Conservation (phyloP, 2,888 invertebrate genomes). For the Apamea epomidion region DNA sequence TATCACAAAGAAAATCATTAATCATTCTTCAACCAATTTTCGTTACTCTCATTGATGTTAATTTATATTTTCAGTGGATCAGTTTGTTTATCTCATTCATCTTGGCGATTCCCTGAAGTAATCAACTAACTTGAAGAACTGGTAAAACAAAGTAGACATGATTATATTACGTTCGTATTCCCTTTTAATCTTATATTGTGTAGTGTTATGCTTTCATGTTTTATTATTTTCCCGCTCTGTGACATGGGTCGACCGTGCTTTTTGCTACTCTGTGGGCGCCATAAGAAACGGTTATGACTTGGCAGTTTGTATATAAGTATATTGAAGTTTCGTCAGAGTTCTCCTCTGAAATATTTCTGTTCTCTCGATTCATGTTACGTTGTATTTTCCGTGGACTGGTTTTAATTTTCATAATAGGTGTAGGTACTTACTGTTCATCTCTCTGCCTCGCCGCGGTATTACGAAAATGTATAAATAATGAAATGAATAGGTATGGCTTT, state of each 20-base stretch:
- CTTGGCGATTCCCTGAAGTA: conserved; percentile 76
- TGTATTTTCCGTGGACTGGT: conserved; percentile 7
- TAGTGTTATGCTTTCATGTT: conserved; percentile 60
- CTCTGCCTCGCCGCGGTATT: background rate
- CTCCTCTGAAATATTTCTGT: conserved; percentile 35
- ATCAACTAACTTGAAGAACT: conserved; percentile 76
- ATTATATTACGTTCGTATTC: conserved; percentile 69
- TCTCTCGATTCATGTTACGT: conserved; percentile 4
- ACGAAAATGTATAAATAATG: background rate
- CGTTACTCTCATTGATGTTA: conserved; percentile 61
- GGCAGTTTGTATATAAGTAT: conserved; percentile 39
- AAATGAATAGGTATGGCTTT: background rate
- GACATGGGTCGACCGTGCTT: conserved; percentile 49
- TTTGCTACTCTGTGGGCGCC: conserved; percentile 43
- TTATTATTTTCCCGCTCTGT: conserved; percentile 55
- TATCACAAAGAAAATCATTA: conserved; percentile 61
- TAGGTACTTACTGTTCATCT: conserved; percentile 5
- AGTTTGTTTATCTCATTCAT: conserved; percentile 75
- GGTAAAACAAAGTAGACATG: conserved; percentile 71
- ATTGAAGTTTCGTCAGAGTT: conserved; percentile 30
- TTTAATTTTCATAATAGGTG: conserved; percentile 34
- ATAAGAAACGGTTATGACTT: conserved; percentile 43
- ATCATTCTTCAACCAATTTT: conserved; percentile 63
- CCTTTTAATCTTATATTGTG: conserved; percentile 68
- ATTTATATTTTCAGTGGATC: conserved; percentile 71